Evolutionary conservation across 1,140 invertebrate genomes (phyloP), one percentile per base, ranked within the genome.

Genomic region (Platyscapa corneri): DNA sequence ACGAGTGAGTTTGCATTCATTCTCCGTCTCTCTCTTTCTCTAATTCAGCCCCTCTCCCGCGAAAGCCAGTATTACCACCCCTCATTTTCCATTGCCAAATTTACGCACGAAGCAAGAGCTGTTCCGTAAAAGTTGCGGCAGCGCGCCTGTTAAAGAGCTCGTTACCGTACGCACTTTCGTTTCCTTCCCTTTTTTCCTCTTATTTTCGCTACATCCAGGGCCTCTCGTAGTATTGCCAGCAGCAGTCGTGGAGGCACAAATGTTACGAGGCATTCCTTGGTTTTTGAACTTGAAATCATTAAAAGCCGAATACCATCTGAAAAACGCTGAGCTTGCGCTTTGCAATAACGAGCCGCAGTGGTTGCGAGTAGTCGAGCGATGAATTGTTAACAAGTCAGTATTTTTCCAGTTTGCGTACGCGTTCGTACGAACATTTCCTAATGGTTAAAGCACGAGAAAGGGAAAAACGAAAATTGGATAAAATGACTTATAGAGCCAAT

Each of bases 121-220:
- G 60, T 27, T 42, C 37, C 20, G n/a, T 32, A 53, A 76, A 76
- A 32, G 46, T 32, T 34, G 20, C 42, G 56, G 60, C 78, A 60
- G 27, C 60, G 60, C 30, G 56, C 27, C 30, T 42, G 74, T 67
- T 83, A 74, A 80, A 75, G 78, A 75, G 77, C 77, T 85, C 78
- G 84, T 85, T 85, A 83, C 27, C 23, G 7, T 30, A 30, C 30
- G 6, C 53, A 39, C 53, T 78, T 64, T 14, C 46, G 5, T 65
- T 56, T 27, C 39, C 67, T 53, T 82, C 42, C 32, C n/a, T 70
- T 23, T 67, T 53, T 76, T 3, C 56, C 53, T 75, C 37, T 32
- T 39, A 8, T 14, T 82, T 53, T 56, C 42, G 53, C 3, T 37
- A 60, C 46, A 60, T 77, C 5, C 76, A 76, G 39, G 3, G 1